These are phyloP conservation scores for Cephus pygmeus DNA, from an alignment of 2,888 invertebrate species.

Conservation along the genomic window DNA sequence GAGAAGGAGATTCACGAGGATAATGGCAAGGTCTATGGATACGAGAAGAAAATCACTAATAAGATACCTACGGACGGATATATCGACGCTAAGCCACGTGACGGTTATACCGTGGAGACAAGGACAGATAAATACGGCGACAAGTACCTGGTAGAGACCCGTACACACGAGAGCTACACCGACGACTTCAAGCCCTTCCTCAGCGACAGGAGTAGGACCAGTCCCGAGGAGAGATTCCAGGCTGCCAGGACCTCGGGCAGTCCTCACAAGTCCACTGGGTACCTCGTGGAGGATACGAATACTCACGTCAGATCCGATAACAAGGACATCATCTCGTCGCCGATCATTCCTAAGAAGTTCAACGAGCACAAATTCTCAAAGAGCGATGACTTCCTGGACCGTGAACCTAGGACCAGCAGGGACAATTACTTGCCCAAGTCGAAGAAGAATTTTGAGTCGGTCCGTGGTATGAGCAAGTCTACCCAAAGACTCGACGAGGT, in stretches of 20 bases:
- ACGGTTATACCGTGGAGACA: constrained; percentile 58
- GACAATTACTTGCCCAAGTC: constrained; percentile 48
- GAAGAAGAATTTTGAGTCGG: constrained; percentile 54
- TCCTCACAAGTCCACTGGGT: constrained; percentile 39
- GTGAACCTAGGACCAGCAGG: constrained; percentile 32
- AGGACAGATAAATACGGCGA: constrained; percentile 60
- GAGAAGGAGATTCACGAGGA: constrained; percentile 63
- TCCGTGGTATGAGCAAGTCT: constrained; percentile 59
- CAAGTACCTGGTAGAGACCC: constrained; percentile 59
- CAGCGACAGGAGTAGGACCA: constrained; percentile 49
- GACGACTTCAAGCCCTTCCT: constrained; percentile 54
- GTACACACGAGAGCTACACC: constrained; percentile 53
- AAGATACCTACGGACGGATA: constrained; percentile 68
- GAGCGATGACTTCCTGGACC: constrained; percentile 54
- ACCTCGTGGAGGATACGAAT: constrained; percentile 30
- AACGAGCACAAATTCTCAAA: constrained; percentile 56
- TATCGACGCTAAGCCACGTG: constrained; percentile 56
- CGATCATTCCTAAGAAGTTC: constrained; percentile 44
- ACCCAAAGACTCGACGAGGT: constrained; percentile 59
- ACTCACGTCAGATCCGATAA: constrained; percentile 5
- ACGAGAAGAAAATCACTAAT: constrained; percentile 66
- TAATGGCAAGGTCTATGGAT: constrained; percentile 61
- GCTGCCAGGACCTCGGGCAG: constrained; percentile 22
- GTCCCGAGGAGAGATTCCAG: constrained; percentile 49
- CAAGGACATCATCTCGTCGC: constrained; percentile 38